Evolutionary conservation across 2,113 vertebrate species (phyloP), one percentile per base, ranked within the genome.

Genomic region (Rhea pennata): DNA sequence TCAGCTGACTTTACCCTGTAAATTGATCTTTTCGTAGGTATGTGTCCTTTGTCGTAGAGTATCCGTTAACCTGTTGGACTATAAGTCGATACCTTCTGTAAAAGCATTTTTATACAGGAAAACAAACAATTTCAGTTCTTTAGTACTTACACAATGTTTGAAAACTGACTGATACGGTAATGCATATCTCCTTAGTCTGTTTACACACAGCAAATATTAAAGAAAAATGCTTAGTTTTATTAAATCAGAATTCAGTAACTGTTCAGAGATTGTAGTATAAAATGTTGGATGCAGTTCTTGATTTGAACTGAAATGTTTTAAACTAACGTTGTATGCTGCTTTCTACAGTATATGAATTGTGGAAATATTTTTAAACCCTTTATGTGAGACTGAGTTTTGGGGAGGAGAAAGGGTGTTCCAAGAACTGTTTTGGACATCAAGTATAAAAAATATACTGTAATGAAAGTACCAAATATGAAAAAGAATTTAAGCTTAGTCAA

Each of bases 381-480:
- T 8, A 15, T 1, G 0, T 66, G 51, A 79, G n/a, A 48, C 15
- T 1, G 1, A 79, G 27, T 29, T 71, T 1, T 12, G 70, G 36
- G 65, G 40, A 53, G 39, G 19, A 87, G 29, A 1, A 58, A 6
- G 5, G 12, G 5, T 62, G 29, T 61, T 70, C 24, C 12, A 56
- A 51, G 6, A 82, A 88, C 31, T 36, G 6, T 58, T 82, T 85
- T 21, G 39, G 29, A 67, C 4, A 29, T 15, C 61, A 66, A 58
- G 78, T 80, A 50, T 27, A 75, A 69, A 89, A 80, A 51, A 33
- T 13, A 2, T 42, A 9, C 20, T 22, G n/a, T 27, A 19, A 13
- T 61, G 42, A 17, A 79, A 84, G 24, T 80, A 48, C 11, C 2
- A 3, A 56, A 33, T 69, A 44, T 36, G 29, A 42, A 73, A n/a